A percentile compares a stretch with the other conserved stretches of the same genome.
Evolutionary conservation across 2,888 invertebrate genomes (phyloP).

Genomic region (Acronicta aceris): DNA sequence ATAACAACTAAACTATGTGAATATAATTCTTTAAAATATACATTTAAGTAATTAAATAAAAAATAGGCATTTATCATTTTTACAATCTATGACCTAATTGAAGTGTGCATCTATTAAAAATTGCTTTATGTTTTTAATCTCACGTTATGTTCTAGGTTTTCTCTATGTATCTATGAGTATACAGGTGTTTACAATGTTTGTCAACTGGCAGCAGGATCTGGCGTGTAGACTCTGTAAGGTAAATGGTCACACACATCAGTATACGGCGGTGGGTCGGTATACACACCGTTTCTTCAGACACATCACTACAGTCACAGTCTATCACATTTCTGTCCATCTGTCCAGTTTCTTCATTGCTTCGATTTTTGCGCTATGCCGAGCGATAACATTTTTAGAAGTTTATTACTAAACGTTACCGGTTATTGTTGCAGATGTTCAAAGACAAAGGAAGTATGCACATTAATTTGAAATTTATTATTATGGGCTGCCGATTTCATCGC

Average conservation of each 20-base stretch:
- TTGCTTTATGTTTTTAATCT: conserved; percentile 45
- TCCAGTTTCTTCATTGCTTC: conserved; percentile 53
- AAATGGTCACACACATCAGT: conserved; percentile 85
- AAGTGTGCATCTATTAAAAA: conserved; percentile 14
- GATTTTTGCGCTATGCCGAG: conserved; percentile 31
- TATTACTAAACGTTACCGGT: conserved; percentile 24
- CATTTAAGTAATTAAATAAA: too few relatives aligned
- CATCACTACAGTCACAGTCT: conserved; percentile 67
- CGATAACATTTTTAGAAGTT: conserved; percentile 25
- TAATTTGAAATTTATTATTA: conserved; percentile 32
- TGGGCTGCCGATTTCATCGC: conserved; percentile 19
- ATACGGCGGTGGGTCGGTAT: conserved; percentile 55
- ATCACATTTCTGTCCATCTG: conserved; percentile 62
- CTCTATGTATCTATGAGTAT: conserved; percentile 56
- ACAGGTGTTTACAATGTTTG: conserved; percentile 69
- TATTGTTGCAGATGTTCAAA: conserved; percentile 32
- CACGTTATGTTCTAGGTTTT: conserved; percentile 40
- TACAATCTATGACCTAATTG: conserved; percentile 12
- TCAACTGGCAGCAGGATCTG: conserved; percentile 75
- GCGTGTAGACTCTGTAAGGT: conserved; percentile 79
- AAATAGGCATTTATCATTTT: conserved; percentile 5
- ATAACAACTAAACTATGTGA: conserved; percentile 32
- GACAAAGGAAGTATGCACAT: conserved; percentile 23
- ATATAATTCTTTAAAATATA: conserved; percentile 24
- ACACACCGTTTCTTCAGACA: conserved; percentile 72